phyloP scores from a whole-genome alignment of 2,888 invertebrate species.

The Acleris cristana region DNA sequence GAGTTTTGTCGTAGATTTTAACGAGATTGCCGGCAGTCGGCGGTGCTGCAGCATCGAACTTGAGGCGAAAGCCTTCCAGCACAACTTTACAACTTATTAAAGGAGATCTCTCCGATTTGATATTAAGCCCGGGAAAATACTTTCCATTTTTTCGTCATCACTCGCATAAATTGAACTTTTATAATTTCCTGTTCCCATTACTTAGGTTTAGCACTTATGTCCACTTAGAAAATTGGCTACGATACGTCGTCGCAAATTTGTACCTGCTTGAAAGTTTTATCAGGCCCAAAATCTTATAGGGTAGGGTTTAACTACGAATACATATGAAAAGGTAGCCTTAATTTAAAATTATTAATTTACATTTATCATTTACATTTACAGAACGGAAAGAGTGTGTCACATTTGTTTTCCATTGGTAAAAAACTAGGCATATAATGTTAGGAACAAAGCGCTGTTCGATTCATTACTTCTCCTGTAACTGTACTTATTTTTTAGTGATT shows the following conservation, averaged over 20 bases:
- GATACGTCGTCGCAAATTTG: neutral
- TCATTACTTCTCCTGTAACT: constrained; percentile 8
- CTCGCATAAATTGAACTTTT: constrained; percentile 48
- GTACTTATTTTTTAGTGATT: neutral
- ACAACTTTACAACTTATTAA: constrained; percentile 79
- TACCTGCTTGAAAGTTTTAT: no score
- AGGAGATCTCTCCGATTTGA: constrained; percentile 68
- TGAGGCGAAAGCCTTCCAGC: constrained; percentile 66
- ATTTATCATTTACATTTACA: no score
- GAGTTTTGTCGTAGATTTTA: constrained; percentile 76
- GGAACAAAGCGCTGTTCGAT: neutral
- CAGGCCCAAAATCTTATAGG: no score
- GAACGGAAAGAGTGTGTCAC: no score
- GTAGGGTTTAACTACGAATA: no score
- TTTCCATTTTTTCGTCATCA: constrained; percentile 55
- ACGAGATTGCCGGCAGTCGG: constrained; percentile 76
- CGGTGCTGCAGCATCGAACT: constrained; percentile 66
- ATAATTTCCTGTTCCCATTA: constrained; percentile 47
- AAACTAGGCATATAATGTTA: neutral
- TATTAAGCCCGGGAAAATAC: constrained; percentile 64
- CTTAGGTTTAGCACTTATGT: constrained; percentile 1
- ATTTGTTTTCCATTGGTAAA: no score
- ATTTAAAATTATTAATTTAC: no score
- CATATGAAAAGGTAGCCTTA: no score
- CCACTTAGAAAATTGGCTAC: neutral